Conservation (phyloP, 2,888 invertebrate species). For the Lasioglossum pauxillum region DNA sequence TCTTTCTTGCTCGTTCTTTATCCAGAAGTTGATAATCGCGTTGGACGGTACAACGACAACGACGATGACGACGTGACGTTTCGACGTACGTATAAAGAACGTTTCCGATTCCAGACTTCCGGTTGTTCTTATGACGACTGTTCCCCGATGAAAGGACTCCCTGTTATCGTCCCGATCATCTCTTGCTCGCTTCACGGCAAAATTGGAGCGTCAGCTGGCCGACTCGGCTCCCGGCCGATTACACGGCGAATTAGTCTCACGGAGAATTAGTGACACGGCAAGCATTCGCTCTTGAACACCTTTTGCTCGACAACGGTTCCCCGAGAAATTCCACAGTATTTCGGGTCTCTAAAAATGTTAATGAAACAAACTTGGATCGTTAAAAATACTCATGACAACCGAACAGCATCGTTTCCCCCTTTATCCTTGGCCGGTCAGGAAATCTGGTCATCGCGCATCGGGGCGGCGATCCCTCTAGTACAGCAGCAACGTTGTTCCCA, state of each 20-base stretch:
- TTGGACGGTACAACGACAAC: neutral
- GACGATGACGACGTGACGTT: neutral
- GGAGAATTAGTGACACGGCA: slow-evolving; percentile 4
- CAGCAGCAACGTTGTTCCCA: neutral
- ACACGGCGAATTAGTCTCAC: slow-evolving; percentile 44
- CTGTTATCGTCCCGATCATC: slow-evolving; percentile 21
- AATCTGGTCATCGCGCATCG: neutral
- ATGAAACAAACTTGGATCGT: too few relatives aligned
- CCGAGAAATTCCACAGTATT: neutral
- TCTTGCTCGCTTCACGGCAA: neutral
- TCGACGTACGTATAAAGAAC: neutral
- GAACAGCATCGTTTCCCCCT: slow-evolving; percentile 14
- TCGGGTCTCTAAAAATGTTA: neutral
- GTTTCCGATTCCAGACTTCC: slow-evolving; percentile 6
- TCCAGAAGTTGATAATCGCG: slow-evolving; percentile 12
- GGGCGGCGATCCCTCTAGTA: neutral
- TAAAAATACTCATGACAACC: neutral
- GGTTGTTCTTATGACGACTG: neutral
- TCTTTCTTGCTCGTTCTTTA: neutral
- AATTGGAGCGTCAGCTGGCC: slow-evolving; percentile 22
- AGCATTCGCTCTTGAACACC: slow-evolving; percentile 2
- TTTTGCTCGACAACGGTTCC: neutral
- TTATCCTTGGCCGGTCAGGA: neutral
- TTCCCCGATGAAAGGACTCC: neutral
- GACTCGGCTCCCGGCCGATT: slow-evolving; percentile 18